Percentiles rank a stretch among this genome's conserved stretches.
Evolutionary conservation across 37 sponge, comb jelly and placozoan species (phyloP).

Genomic region (Cliona cf. orientalis): DNA sequence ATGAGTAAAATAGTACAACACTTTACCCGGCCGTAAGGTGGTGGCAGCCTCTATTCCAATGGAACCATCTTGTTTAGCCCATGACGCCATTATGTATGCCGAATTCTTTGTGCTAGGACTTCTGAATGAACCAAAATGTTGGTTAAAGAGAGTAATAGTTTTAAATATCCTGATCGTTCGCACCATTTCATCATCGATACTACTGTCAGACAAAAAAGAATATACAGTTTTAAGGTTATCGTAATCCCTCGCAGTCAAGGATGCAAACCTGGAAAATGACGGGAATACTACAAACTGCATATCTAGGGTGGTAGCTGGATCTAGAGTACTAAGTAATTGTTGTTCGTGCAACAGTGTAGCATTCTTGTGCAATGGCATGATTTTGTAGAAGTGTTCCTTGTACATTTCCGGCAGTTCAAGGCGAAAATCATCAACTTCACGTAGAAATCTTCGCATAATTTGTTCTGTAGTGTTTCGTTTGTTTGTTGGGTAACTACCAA

Average conservation of each 20-base stretch:
- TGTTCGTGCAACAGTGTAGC: no score
- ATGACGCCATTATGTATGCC: background rate
- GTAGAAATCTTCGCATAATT: background rate
- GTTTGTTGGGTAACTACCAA: background rate
- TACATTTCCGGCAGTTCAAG: no score
- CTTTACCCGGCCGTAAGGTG: background rate
- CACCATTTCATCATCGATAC: background rate
- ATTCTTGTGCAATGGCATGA: no score
- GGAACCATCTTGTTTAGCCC: background rate
- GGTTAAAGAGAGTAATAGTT: background rate
- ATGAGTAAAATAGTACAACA: background rate
- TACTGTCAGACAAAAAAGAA: background rate
- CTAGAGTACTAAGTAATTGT: no score
- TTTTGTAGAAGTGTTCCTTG: no score
- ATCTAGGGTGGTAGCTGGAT: no score
- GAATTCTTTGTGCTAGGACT: background rate
- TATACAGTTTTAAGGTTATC: background rate
- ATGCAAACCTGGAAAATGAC: no score
- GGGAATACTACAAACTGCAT: no score
- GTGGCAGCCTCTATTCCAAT: background rate
- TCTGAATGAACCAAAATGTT: background rate
- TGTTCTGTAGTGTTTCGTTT: background rate
- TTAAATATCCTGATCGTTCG: background rate
- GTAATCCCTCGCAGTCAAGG: no score
- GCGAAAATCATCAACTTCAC: no score